phyloP scores from a whole-genome alignment of 1,140 invertebrate species.

The Drosophila cardini region DNA sequence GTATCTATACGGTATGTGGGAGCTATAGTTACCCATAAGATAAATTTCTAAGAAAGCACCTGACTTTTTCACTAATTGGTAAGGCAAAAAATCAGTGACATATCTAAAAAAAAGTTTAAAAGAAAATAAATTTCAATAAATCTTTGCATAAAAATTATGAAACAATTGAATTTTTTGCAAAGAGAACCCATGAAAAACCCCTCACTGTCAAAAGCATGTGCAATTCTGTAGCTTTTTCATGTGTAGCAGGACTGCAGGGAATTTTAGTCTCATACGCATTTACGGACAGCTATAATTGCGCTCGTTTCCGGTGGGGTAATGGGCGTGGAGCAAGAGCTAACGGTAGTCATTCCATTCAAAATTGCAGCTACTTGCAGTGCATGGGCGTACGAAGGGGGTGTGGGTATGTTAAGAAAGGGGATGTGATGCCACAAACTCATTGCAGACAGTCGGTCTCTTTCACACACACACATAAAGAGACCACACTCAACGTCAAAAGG shows the following conservation, averaged over 20 bases:
- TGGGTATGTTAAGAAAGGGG: neutral
- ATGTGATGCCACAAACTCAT: neutral
- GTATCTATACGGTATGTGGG: too few species aligned
- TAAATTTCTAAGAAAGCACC: neutral
- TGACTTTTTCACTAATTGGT: constrained; percentile 7
- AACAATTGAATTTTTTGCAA: too few species aligned
- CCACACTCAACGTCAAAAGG: constrained; percentile 47
- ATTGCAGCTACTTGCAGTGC: constrained; percentile 62
- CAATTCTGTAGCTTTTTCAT: constrained; percentile 12
- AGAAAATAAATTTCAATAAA: too few species aligned
- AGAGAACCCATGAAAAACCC: too few species aligned
- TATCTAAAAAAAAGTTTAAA: neutral
- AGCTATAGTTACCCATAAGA: neutral
- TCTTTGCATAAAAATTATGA: too few species aligned
- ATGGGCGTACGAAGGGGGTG: neutral
- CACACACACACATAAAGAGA: constrained; percentile 40
- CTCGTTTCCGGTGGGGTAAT: constrained; percentile 22
- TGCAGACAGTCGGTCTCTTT: constrained; percentile 60
- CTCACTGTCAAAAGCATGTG: neutral
- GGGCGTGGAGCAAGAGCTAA: neutral
- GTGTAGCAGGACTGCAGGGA: neutral
- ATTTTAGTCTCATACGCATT: constrained; percentile 11
- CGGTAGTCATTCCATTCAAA: constrained; percentile 49
- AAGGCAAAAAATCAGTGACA: neutral
- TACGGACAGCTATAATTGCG: constrained; percentile 49